Evolutionary conservation across 1,140 invertebrate genomes (phyloP).

Genomic region (Drosophila truncata): DNA sequence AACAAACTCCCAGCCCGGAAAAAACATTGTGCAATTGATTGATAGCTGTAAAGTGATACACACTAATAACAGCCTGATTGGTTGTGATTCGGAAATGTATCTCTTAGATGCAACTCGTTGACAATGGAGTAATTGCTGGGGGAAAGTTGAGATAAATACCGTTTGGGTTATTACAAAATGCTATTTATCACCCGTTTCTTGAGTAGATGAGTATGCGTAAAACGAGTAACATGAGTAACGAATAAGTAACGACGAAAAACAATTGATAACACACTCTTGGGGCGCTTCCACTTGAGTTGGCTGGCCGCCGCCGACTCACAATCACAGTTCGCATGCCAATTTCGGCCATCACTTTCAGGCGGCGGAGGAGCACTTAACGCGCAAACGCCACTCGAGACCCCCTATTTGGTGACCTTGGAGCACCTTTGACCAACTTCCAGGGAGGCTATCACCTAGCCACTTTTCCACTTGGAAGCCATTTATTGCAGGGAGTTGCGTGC

Average conservation of each 20-base stretch:
- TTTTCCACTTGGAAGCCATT: slow-evolving; percentile 29
- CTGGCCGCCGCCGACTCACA: slow-evolving; percentile 2
- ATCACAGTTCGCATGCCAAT: slow-evolving; percentile 25
- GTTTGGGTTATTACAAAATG: slow-evolving; percentile 11
- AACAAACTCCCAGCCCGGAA: slow-evolving; percentile 14
- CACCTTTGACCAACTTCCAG: slow-evolving; percentile 40
- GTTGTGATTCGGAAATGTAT: slow-evolving; percentile 1
- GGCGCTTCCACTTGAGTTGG: slow-evolving; percentile 27
- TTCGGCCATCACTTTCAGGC: slow-evolving; percentile 13
- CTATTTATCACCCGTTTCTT: slow-evolving; percentile 25
- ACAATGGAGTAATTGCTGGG: slow-evolving; percentile 10
- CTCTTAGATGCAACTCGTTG: slow-evolving; percentile 2
- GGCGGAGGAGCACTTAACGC: slow-evolving; percentile 13
- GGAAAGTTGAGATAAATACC: not conserved
- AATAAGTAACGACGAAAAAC: slow-evolving; percentile 7
- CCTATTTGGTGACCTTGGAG: slow-evolving; percentile 11
- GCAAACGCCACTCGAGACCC: slow-evolving; percentile 7
- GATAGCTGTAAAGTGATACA: slow-evolving; percentile 38
- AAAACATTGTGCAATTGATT: slow-evolving; percentile 46
- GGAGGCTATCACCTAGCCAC: slow-evolving; percentile 41
- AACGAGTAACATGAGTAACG: slow-evolving; percentile 1
- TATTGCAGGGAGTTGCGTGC: slow-evolving; percentile 36
- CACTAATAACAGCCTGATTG: slow-evolving; percentile 32
- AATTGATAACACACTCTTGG: slow-evolving; percentile 30
- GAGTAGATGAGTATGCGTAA: slow-evolving; percentile 4